Conservation (phyloP, 2,888 invertebrate species). For the Aradus depressus region DNA sequence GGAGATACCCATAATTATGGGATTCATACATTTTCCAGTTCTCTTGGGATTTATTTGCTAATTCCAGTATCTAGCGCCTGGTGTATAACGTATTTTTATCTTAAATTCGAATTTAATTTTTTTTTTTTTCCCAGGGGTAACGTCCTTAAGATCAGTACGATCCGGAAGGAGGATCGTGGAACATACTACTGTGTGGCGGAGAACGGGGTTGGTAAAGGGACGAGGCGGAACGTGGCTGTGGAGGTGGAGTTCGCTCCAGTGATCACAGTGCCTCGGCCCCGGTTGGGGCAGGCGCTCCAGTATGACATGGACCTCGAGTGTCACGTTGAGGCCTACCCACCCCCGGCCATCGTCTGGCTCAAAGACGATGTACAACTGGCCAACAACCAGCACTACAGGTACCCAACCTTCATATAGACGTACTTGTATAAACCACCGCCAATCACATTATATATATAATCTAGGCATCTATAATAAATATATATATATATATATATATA, state of each 20-base stretch:
- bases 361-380: conserved; percentile 71
- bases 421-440: too few species aligned
- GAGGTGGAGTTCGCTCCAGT: conserved; percentile 86
- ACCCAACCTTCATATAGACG: too few species aligned
- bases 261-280: conserved; percentile 69
- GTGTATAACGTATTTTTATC: not conserved
- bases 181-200: conserved; percentile 90
- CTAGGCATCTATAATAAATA: too few species aligned
- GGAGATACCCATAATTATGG: too few species aligned
- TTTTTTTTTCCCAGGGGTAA: conserved; percentile 54
- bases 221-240: conserved; percentile 72
- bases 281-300: conserved; percentile 77
- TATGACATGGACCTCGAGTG: conserved; percentile 92
- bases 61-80: conserved; percentile 7
- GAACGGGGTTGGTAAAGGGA: conserved; percentile 77
- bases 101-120: conserved; percentile 20
- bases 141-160: conserved; percentile 59
- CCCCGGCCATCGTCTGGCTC: conserved; percentile 83
- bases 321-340: conserved; percentile 88
- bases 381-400: conserved; percentile 80
- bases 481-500: too few species aligned
- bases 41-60: conserved; percentile 6
- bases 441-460: too few species aligned
- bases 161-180: conserved; percentile 80
- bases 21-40: too few species aligned